Conservation (phyloP, 2,888 invertebrate species). For the Synergus umbraculus region DNA sequence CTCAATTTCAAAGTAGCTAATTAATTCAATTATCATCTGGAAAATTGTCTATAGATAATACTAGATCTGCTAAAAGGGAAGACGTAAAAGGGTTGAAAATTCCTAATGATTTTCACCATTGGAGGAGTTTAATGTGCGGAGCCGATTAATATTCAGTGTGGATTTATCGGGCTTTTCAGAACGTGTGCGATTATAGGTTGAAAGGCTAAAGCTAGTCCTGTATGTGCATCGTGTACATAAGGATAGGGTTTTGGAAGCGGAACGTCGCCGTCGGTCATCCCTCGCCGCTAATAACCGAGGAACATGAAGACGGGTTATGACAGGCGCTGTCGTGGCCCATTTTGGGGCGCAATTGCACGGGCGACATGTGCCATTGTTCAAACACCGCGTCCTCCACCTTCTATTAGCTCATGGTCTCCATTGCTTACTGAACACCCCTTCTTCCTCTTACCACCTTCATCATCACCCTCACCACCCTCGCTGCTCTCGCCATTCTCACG, state of each 20-base stretch:
- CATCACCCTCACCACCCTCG: not conserved
- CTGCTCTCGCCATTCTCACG: not conserved
- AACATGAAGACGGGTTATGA: conserved; percentile 69
- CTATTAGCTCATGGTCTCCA: conserved; percentile 28
- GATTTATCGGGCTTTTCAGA: not conserved
- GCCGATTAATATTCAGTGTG: not conserved
- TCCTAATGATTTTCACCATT: not conserved
- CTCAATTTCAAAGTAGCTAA: too few species aligned
- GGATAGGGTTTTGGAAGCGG: conserved; percentile 9
- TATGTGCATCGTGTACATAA: not conserved
- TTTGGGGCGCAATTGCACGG: conserved; percentile 60
- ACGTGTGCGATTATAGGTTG: not conserved
- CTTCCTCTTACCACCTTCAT: not conserved
- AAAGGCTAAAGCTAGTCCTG: not conserved
- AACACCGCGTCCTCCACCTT: conserved; percentile 49
- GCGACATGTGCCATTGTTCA: conserved; percentile 67
- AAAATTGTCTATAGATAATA: not conserved
- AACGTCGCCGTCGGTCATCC: conserved; percentile 50
- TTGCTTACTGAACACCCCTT: not conserved
- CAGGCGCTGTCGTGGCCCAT: conserved; percentile 64
- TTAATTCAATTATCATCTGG: too few species aligned
- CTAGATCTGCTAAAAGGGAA: not conserved
- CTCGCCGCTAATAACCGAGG: conserved; percentile 68
- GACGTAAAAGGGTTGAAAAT: not conserved
- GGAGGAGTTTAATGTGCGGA: not conserved